A percentile compares a stretch with the other conserved stretches of the same genome.
Conservation (phyloP, 2,797 vertebrate species). For the Arctocebus calabarensis region DNA sequence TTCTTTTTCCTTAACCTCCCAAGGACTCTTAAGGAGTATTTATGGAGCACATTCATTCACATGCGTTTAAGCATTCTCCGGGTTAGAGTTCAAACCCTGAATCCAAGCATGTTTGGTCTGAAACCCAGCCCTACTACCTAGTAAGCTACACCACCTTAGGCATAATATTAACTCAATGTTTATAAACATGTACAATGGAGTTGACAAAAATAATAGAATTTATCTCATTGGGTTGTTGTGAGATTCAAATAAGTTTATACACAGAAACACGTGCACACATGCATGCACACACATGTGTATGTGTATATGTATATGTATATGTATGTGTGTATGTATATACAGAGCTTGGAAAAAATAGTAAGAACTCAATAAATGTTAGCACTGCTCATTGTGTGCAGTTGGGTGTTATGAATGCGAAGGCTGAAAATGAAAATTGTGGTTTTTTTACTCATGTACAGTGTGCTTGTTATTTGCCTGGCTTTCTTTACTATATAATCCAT, state of each 20-base stretch:
- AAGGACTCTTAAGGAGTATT: background rate
- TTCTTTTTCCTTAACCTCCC: background rate
- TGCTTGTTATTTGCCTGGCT: background rate
- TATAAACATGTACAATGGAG: background rate
- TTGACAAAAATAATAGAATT: background rate
- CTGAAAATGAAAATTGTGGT: background rate
- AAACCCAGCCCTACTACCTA: background rate
- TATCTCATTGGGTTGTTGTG: background rate
- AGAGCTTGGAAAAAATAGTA: background rate
- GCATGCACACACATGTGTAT: too few relatives aligned
- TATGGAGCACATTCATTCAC: background rate
- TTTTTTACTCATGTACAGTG: background rate
- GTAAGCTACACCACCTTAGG: background rate
- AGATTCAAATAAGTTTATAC: background rate
- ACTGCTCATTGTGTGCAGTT: background rate
- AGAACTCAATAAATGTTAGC: background rate
- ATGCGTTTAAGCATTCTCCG: background rate
- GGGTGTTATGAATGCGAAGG: background rate
- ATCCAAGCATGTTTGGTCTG: background rate
- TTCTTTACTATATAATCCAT: background rate
- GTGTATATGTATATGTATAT: too few relatives aligned
- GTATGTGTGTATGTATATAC: too few relatives aligned
- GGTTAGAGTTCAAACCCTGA: background rate
- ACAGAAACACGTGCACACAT: too few relatives aligned
- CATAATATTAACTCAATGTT: background rate